These are phyloP conservation scores for Luidia sarsii DNA, from an alignment of 53 echinoderm and acorn worm genomes.

Conservation along the genomic window DNA sequence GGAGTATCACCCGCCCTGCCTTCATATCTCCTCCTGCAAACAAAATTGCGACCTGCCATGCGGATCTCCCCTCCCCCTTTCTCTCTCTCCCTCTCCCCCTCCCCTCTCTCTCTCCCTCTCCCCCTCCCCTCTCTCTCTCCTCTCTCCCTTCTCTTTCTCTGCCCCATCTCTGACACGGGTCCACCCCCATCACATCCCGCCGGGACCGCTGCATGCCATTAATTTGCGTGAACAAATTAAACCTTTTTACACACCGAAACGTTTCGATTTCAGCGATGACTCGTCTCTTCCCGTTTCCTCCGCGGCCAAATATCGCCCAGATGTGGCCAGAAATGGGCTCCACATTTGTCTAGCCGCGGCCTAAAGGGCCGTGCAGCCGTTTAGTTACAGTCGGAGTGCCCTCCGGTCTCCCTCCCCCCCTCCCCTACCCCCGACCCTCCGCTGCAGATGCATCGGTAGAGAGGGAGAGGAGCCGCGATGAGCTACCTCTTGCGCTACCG, in stretches of 20 bases:
- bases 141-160: background rate
- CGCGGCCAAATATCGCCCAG: conserved; percentile 48
- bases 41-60: background rate
- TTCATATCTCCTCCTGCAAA: too few relatives aligned
- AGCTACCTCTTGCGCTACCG: too few relatives aligned
- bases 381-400: too few relatives aligned
- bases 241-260: conserved; percentile 58
- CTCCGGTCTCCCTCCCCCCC: too few relatives aligned
- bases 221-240: conserved; percentile 63
- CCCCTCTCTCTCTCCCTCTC: too few relatives aligned
- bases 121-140: too few relatives aligned
- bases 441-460: too few relatives aligned
- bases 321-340: conserved; percentile 56
- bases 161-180: background rate
- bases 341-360: conserved; percentile 51
- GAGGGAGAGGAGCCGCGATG: too few relatives aligned
- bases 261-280: conserved; percentile 57
- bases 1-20: too few relatives aligned
- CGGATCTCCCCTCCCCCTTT: conserved; percentile 22
- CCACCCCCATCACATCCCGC: conserved; percentile 30
- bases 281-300: conserved; percentile 56
- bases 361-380: conserved; percentile 21
- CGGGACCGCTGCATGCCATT: conserved; percentile 40
- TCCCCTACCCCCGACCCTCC: too few relatives aligned
- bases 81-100: too few relatives aligned